Conservation (phyloP, 2,113 vertebrate species). For the Odontophorus gujanensis region DNA sequence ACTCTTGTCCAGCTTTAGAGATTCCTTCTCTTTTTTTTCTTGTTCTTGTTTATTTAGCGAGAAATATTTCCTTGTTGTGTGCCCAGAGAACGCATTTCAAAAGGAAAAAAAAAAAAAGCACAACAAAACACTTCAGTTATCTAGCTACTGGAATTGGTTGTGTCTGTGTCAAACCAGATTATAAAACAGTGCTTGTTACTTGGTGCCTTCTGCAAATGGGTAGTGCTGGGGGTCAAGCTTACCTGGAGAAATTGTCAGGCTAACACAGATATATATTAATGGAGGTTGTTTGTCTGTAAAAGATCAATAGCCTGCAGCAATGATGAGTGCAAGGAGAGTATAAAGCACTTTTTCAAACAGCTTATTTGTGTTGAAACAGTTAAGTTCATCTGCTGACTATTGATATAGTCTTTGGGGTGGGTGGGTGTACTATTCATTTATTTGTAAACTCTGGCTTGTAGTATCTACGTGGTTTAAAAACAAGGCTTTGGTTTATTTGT, state of each 20-base stretch:
- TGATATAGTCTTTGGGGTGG: slow-evolving; percentile 44
- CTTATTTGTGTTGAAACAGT: slow-evolving; percentile 40
- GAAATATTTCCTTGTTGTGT: neutral
- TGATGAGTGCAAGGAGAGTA: slow-evolving; percentile 31
- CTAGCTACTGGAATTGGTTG: neutral
- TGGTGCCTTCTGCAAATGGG: neutral
- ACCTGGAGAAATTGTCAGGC: slow-evolving; percentile 30
- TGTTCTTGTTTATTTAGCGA: neutral
- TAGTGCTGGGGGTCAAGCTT: neutral
- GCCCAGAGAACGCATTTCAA: neutral
- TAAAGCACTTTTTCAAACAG: slow-evolving; percentile 55
- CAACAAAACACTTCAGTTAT: neutral
- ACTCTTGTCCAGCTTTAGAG: neutral
- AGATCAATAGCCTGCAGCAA: slow-evolving; percentile 52
- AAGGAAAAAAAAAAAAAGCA: neutral
- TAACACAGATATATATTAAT: slow-evolving; percentile 42
- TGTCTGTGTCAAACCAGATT: neutral
- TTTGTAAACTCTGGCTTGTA: slow-evolving; percentile 54
- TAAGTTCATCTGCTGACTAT: slow-evolving; percentile 43
- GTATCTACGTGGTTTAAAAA: slow-evolving; percentile 58
- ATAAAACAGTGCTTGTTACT: neutral
- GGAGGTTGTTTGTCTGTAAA: slow-evolving; percentile 48
- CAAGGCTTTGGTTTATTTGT: slow-evolving; percentile 13
- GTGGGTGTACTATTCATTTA: slow-evolving; percentile 12
- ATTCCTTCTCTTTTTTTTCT: neutral